A percentile compares a stretch with the other conserved stretches of the same genome.
phyloP scores from a whole-genome alignment of 2,797 vertebrate species.

The Poecilia wingei region DNA sequence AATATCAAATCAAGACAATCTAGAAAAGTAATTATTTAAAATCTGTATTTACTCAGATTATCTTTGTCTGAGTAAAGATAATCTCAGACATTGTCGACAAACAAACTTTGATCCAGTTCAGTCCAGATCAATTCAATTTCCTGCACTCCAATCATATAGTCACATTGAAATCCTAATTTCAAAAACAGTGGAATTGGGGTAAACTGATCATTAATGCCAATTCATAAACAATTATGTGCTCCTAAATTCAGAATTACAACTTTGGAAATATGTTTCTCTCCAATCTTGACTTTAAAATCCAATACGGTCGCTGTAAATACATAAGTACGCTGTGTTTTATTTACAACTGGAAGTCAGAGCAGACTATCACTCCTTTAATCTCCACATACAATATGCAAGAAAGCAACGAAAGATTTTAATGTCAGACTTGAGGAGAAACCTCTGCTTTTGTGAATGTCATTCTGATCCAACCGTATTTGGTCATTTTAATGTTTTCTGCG shows the following conservation, averaged over 20 bases:
- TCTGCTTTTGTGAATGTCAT: not conserved
- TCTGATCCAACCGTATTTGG: not conserved
- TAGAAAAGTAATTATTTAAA: not conserved
- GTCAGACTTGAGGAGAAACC: not conserved
- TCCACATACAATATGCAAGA: not conserved
- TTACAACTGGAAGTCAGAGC: not conserved
- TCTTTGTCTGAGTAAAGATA: not conserved
- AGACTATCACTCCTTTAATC: not conserved
- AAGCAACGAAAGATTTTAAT: not conserved
- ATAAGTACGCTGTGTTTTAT: not conserved
- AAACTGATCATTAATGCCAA: not conserved
- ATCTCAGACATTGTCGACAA: no score
- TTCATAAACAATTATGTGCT: not conserved
- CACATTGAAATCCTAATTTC: not conserved
- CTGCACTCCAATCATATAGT: not conserved
- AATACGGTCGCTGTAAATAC: not conserved
- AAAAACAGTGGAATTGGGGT: not conserved
- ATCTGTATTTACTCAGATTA: not conserved
- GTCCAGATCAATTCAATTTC: not conserved
- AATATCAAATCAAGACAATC: not conserved
- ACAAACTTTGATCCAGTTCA: not conserved
- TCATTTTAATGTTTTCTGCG: conserved; percentile 15
- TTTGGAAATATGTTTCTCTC: not conserved
- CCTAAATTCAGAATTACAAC: not conserved
- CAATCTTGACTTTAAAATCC: not conserved